Percentiles rank a stretch among this genome's conserved stretches.
Evolutionary conservation across 1,140 invertebrate genomes (phyloP).

Genomic region (Leptinotarsa lineolata): DNA sequence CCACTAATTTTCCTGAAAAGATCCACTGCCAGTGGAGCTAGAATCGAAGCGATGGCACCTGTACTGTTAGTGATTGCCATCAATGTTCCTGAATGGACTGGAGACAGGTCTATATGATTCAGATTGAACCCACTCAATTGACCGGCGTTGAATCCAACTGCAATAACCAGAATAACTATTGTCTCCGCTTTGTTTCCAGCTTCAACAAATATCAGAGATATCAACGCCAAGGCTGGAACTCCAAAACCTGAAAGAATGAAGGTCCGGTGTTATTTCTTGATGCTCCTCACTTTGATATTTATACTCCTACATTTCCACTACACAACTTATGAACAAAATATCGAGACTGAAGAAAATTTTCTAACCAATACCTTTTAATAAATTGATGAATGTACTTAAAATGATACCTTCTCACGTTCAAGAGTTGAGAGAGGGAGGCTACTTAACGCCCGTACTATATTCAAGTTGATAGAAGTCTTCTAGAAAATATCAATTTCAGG

Average conservation of each 20-base stretch:
- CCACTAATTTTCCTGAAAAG: constrained; percentile 31
- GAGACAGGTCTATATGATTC: constrained; percentile 73
- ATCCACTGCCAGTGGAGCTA: constrained; percentile 55
- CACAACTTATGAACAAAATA: no score
- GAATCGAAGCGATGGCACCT: constrained; percentile 59
- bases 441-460: no score
- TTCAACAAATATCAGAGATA: constrained; percentile 65
- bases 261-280: no score
- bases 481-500: no score
- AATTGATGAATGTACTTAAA: no score
- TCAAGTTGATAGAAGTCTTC: no score
- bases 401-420: no score
- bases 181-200: constrained; percentile 55
- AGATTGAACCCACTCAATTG: constrained; percentile 68
- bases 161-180: constrained; percentile 64
- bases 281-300: no score
- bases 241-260: constrained; percentile 57
- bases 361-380: no score
- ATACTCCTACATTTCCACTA: no score
- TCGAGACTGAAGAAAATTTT: no score
- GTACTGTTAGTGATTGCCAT: constrained; percentile 79
- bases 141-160: constrained; percentile 75
- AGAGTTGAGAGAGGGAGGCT: no score
- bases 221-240: constrained; percentile 63
- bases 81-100: constrained; percentile 69